phyloP scores from a whole-genome alignment of 2,113 vertebrate genomes.

The Calidris pygmaea region DNA sequence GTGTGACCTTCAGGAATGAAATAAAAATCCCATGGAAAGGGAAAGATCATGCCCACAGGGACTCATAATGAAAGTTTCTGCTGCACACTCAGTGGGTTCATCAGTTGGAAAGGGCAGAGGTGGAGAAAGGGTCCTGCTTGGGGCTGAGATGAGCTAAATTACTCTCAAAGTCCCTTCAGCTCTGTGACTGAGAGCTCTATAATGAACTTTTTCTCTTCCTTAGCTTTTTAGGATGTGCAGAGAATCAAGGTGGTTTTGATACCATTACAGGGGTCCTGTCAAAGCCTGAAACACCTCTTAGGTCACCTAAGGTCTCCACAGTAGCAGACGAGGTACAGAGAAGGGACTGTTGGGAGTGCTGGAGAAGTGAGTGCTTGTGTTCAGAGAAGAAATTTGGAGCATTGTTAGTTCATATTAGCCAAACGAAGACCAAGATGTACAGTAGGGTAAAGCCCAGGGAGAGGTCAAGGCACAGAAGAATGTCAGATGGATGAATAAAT shows the following conservation, averaged over 20 bases:
- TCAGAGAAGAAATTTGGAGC: neutral
- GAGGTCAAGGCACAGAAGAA: neutral
- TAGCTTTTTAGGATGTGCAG: neutral
- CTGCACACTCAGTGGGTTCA: neutral
- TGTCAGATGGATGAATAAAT: neutral
- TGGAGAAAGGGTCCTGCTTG: neutral
- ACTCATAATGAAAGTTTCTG: neutral
- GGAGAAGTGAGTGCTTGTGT: neutral
- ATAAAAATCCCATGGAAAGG: neutral
- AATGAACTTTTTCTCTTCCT: neutral
- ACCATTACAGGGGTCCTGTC: neutral
- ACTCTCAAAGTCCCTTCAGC: neutral
- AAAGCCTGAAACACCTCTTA: neutral
- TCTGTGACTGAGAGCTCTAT: neutral
- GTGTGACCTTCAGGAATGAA: neutral
- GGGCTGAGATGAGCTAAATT: neutral
- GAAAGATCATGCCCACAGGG: neutral
- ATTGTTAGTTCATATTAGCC: neutral
- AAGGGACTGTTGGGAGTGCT: neutral
- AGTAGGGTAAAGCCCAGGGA: neutral
- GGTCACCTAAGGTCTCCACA: neutral
- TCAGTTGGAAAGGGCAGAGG: constrained; percentile 13
- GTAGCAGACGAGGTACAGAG: neutral
- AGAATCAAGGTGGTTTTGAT: neutral
- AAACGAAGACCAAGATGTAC: neutral